Percentiles rank a stretch among this genome's conserved stretches.
Evolutionary conservation across 2,113 vertebrate species (phyloP).

Genomic region (Pristiophorus japonicus): DNA sequence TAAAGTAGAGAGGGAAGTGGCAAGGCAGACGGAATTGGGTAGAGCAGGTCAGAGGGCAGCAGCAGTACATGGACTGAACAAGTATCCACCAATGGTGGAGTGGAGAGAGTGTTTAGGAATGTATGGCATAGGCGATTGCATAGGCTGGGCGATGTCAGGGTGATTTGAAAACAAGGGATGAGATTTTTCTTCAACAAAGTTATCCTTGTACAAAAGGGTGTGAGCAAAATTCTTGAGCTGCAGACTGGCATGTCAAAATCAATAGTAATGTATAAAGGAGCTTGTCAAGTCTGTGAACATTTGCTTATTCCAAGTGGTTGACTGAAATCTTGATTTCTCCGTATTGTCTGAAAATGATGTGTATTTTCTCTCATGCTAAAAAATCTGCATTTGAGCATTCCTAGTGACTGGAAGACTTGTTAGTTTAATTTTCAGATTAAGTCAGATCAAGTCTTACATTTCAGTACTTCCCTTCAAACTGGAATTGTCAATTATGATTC

Average conservation of each 20-base stretch:
- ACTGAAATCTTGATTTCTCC: neutral
- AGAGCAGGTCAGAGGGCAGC: neutral
- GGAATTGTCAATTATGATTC: neutral
- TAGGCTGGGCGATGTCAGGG: neutral
- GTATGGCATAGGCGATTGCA: neutral
- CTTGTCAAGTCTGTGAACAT: neutral
- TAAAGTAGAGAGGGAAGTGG: neutral
- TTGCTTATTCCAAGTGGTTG: neutral
- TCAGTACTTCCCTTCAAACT: neutral
- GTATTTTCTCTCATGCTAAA: neutral
- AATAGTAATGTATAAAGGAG: neutral
- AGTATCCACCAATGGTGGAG: neutral
- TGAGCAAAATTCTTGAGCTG: neutral
- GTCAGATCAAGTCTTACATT: neutral
- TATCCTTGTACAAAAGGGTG: neutral
- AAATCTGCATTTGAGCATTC: neutral
- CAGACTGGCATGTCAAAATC: neutral
- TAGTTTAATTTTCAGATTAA: neutral
- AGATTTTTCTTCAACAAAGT: neutral
- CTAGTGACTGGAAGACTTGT: neutral
- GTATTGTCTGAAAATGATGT: neutral
- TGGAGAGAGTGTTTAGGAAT: neutral
- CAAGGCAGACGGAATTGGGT: neutral
- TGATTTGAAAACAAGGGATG: neutral
- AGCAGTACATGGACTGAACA: neutral